Percentiles rank a stretch among this genome's conserved stretches.
phyloP scores from a whole-genome alignment of 2,797 vertebrate genomes.

The Premnoplex brunnescens region DNA sequence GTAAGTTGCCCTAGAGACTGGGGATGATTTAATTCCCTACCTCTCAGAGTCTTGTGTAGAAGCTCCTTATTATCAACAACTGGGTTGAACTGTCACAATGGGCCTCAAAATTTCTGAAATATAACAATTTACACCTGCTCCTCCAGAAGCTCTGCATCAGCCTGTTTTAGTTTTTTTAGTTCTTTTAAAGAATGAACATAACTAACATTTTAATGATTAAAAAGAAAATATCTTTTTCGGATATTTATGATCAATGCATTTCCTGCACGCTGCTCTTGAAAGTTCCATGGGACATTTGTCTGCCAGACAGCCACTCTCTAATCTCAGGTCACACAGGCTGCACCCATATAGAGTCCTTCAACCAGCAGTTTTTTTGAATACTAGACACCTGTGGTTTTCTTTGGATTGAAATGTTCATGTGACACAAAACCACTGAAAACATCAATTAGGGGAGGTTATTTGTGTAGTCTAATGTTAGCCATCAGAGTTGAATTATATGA shows the following conservation, averaged over 20 bases:
- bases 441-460: not conserved
- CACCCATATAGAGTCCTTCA: not conserved
- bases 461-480: not conserved
- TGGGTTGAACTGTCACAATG: not conserved
- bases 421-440: not conserved
- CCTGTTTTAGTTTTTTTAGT: not conserved
- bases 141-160: not conserved
- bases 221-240: not conserved
- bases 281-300: not conserved
- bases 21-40: not conserved
- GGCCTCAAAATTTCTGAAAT: not conserved
- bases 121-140: not conserved
- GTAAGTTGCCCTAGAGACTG: not conserved
- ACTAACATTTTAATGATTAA: not conserved
- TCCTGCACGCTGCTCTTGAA: not conserved
- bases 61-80: not conserved
- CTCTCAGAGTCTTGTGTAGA: not conserved
- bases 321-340: not conserved
- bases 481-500: not conserved
- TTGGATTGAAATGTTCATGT: not conserved
- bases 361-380: not conserved
- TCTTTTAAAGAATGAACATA: not conserved
- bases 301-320: not conserved
- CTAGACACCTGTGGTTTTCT: not conserved
- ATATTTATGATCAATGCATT: not conserved